phyloP scores from a whole-genome alignment of 2,113 vertebrate species.

The Odontesthes bonariensis region DNA sequence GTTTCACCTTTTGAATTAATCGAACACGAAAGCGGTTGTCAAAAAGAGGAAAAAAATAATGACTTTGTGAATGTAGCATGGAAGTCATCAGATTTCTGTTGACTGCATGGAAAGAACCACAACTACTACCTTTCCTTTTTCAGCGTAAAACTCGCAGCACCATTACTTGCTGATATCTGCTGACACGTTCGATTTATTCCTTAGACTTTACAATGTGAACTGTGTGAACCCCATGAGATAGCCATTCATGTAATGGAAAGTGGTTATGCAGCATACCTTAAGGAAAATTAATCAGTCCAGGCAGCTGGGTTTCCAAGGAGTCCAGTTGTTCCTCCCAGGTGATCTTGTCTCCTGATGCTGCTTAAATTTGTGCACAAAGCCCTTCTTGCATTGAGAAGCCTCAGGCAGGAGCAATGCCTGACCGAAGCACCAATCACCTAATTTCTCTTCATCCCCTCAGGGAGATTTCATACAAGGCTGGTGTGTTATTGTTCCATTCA shows the following conservation, averaged over 20 bases:
- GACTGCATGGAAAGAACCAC: slow-evolving; percentile 21
- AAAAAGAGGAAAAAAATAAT: slow-evolving; percentile 36
- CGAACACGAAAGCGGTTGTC: slow-evolving; percentile 64
- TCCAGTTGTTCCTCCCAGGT: slow-evolving; percentile 27
- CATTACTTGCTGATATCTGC: slow-evolving; percentile 54
- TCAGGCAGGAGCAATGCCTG: slow-evolving; percentile 27
- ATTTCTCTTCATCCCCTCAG: slow-evolving; percentile 42
- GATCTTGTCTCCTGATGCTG: slow-evolving; percentile 43
- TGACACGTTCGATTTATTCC: slow-evolving; percentile 49
- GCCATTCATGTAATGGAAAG: slow-evolving; percentile 39
- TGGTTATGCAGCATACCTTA: slow-evolving; percentile 25
- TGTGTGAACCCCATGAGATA: slow-evolving; percentile 44
- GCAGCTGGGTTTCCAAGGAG: slow-evolving; percentile 25
- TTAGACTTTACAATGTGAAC: slow-evolving; percentile 39
- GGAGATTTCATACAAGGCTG: slow-evolving; percentile 39
- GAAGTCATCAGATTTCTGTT: slow-evolving; percentile 55
- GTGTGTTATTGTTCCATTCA: slow-evolving; percentile 48
- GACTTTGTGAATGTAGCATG: slow-evolving; percentile 59
- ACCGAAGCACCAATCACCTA: slow-evolving; percentile 48
- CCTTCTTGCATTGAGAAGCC: slow-evolving; percentile 43
- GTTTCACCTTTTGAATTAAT: slow-evolving; percentile 70
- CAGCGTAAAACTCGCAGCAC: slow-evolving; percentile 8
- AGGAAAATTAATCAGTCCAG: slow-evolving; percentile 40
- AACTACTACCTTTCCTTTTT: slow-evolving; percentile 24
- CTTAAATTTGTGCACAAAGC: slow-evolving; percentile 42